Evolutionary conservation across 1,140 invertebrate species (phyloP).

Genomic region (Teleogryllus occipitalis): DNA sequence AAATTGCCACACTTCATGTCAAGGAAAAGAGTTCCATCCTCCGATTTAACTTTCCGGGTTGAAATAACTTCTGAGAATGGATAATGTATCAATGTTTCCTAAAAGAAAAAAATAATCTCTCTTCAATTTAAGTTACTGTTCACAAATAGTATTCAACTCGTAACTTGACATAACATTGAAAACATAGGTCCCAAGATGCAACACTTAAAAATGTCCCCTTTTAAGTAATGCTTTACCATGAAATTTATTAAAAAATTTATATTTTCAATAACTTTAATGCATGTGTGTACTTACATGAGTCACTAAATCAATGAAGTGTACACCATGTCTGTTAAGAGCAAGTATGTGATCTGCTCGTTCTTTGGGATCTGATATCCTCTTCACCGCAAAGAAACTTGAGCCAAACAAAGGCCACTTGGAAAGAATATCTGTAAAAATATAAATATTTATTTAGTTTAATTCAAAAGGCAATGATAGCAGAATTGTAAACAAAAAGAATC

Average conservation of each 20-base stretch:
- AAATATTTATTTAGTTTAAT: background rate
- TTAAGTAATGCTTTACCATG: background rate
- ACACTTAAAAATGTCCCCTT: background rate
- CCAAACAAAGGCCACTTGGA: constrained; percentile 94
- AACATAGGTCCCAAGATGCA: background rate
- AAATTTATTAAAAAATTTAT: background rate
- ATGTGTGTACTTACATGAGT: constrained; percentile 82
- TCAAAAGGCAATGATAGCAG: no score
- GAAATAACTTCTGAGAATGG: constrained; percentile 93
- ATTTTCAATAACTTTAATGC: constrained; percentile 29
- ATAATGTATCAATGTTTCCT: constrained; percentile 84
- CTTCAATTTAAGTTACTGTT: background rate
- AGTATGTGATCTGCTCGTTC: constrained; percentile 73
- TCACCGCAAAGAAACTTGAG: constrained; percentile 95
- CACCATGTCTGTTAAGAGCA: constrained; percentile 85
- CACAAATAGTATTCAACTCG: background rate
- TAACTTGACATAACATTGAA: background rate
- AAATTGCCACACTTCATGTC: constrained; percentile 96
- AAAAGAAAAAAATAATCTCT: constrained; percentile 22
- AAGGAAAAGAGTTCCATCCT: constrained; percentile 86
- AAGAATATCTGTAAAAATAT: constrained; percentile 57
- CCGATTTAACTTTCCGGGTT: constrained; percentile 83
- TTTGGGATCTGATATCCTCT: constrained; percentile 71
- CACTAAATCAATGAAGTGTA: constrained; percentile 85
- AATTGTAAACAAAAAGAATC: no score